Percentiles rank a stretch among this genome's conserved stretches.
These are phyloP conservation scores for Crambe crambe DNA, from an alignment of 37 sponge, comb jelly and placozoan species.

Conservation along the genomic window DNA sequence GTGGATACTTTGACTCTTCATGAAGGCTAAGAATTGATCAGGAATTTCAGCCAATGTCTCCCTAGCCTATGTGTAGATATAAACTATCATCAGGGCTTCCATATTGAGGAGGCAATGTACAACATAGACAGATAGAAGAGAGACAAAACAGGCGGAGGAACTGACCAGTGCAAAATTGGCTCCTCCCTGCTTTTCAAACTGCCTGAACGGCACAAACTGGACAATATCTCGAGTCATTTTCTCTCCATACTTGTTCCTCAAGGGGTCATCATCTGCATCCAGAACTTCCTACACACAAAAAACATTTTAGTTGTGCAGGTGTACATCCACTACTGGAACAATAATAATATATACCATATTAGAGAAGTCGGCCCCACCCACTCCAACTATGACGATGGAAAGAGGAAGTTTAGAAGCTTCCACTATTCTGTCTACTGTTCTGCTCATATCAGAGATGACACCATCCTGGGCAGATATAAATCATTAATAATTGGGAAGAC, in stretches of 20 bases:
- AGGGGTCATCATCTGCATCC: conserved; percentile 89
- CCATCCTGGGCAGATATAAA: conserved; percentile 64
- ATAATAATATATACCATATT: conserved; percentile 93
- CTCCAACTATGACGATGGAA: conserved; percentile 91
- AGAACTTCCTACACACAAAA: conserved; percentile 62
- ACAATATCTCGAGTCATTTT: conserved; percentile 87
- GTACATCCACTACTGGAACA: too few relatives aligned
- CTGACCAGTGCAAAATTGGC: conserved; percentile 78
- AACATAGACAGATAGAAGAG: neutral
- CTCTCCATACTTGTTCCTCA: conserved; percentile 54
- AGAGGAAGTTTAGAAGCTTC: conserved; percentile 82
- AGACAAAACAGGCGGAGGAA: neutral
- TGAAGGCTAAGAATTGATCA: conserved; percentile 66
- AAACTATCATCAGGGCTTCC: neutral
- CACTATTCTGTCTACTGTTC: conserved; percentile 83
- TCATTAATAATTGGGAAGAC: neutral
- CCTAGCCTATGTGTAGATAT: conserved; percentile 48
- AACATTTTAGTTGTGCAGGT: too few relatives aligned
- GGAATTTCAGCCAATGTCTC: conserved; percentile 93
- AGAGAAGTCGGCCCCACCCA: conserved; percentile 88
- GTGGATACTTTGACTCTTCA: conserved; percentile 61
- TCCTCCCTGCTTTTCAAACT: conserved; percentile 41
- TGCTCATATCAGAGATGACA: conserved; percentile 83
- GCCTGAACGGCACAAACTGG: conserved; percentile 87
- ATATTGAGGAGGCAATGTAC: too few relatives aligned